Conservation (phyloP, 2,888 invertebrate genomes). For the Argynnis bischoffii region DNA sequence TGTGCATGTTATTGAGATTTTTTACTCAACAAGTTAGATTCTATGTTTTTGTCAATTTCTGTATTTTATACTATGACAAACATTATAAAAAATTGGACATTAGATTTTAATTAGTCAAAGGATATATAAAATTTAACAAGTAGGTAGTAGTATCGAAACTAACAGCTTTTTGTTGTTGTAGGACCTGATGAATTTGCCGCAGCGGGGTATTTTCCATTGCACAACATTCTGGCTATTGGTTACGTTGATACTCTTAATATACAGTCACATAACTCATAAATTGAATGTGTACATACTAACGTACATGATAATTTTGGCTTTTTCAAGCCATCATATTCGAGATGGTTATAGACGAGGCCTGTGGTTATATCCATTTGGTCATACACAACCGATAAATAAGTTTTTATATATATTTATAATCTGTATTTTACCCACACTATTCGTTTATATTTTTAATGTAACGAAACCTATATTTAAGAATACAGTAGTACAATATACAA, state of each 20-base stretch:
- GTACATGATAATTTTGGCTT: slow-evolving; percentile 64
- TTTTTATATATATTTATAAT: slow-evolving; percentile 55
- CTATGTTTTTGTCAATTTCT: too few species aligned
- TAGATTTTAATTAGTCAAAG: too few species aligned
- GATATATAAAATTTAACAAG: too few species aligned
- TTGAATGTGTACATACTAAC: slow-evolving; percentile 54
- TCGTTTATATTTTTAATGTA: slow-evolving; percentile 49
- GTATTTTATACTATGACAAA: too few species aligned
- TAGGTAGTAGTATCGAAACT: too few species aligned
- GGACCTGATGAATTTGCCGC: slow-evolving; percentile 58
- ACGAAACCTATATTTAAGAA: slow-evolving; percentile 50
- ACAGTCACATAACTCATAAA: slow-evolving; percentile 55
- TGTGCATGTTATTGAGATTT: too few species aligned
- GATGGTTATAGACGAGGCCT: slow-evolving; percentile 67
- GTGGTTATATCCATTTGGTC: slow-evolving; percentile 68
- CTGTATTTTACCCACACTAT: slow-evolving; percentile 54
- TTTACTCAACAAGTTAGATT: too few species aligned
- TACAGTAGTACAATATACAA: slow-evolving; percentile 37
- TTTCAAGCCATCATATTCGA: slow-evolving; percentile 63
- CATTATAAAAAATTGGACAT: too few species aligned
- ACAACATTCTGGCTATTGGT: slow-evolving; percentile 60
- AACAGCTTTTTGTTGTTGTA: slow-evolving; percentile 48
- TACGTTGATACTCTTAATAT: slow-evolving; percentile 48
- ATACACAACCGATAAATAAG: slow-evolving; percentile 56
- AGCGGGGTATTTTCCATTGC: slow-evolving; percentile 68